Base-by-base conservation (phyloP, 2,113 vertebrate genomes). In the Psophia crepitans region DNA sequence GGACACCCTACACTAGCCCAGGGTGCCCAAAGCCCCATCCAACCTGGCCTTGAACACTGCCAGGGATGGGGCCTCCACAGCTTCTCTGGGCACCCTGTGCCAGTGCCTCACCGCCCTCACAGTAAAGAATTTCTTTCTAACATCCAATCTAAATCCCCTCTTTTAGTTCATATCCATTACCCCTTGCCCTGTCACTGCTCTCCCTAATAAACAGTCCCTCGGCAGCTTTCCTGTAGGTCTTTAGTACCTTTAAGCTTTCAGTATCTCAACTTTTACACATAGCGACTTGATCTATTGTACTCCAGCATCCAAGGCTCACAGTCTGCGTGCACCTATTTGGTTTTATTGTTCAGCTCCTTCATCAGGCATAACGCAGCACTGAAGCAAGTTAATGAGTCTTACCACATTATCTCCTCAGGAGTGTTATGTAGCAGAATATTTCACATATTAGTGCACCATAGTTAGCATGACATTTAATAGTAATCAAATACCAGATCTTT, bases 401-500 rank as follows among this genome's bases (percentile, higher is more conserved):
- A 58, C 51, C 10, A 4, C 74, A 65, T 87, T 26, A 56, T 37
- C 68, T 95, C 84, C 78, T 87, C 56, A 46, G 53, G 22, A 82
- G 15, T 14, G 22, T 63, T 37, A 65, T 5, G 15, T 1, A 92
- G 73, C 49, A 79, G 78, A 96, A n/a, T 84, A 95, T 88, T 94
- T 97, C 90, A 81, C 39, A 12, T 60, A 54, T 56, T 81, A 81
- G 44, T 49, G 71, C n/a, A 56, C 28, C 32, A 6, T 18, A 37
- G 88, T 63, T 82, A 93, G 60, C 20, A 6, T 90, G 79, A 74
- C 77, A 97, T 93, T 96, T 95, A 77, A 89, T 84, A 28, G 73
- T 11, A 93, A 95, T 86, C 56, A 90, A 93, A 66, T 43, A 92
- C 3, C 2, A 49, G 88, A 92, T 84, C 39, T 87, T 93, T 81